Evolutionary conservation across 1,140 invertebrate genomes (phyloP), one percentile per base, ranked within the genome.

Genomic region (Liolophura sinensis): DNA sequence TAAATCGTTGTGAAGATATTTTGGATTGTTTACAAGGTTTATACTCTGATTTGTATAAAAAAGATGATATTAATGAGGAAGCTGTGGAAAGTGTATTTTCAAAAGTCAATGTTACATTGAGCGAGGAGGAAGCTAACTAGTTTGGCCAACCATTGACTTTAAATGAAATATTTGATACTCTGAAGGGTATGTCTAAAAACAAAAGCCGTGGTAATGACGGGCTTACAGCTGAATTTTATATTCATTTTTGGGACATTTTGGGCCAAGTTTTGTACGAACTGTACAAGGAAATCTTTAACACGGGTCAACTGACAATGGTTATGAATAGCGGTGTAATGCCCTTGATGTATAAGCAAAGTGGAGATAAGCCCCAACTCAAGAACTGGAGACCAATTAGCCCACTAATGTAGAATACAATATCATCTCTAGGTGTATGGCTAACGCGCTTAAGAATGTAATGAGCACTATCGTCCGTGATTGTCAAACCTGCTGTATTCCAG

Each of bases 341-440:
- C 55, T 48, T 68, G 54, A 50, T 60, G 12, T 48, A 66, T 60
- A 61, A 66, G 27, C 63, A 64, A 9, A 68, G 56, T 52, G 60
- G 60, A 9, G 54, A 62, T 16, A 67, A 62, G 47, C n/a, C 16
- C 20, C 14, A 24, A n/a, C 22, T 68, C 16, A 64, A 69, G 18
- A 40, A 40, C 31, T 68, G 31, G 24, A 60, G 67, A 68, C 67
- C 67, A 6, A 57, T 65, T 15, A 50, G 31, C 25, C 51, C 62
- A 15, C 40, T 69, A 52, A 52, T 55, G 68, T 70, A 15, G 64
- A 70, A 56, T 69, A 65, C 49, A 65, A 58, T n/a, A 65, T 62
- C 18, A 47, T 51, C 47, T 50, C 59, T 48, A 62, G 61, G 50
- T 51, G 61, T 18, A 56, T 70, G 56, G 58, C 55, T 16, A 56